phyloP scores from a whole-genome alignment of 2,797 vertebrate species.

The Aldrovandia affinis region DNA sequence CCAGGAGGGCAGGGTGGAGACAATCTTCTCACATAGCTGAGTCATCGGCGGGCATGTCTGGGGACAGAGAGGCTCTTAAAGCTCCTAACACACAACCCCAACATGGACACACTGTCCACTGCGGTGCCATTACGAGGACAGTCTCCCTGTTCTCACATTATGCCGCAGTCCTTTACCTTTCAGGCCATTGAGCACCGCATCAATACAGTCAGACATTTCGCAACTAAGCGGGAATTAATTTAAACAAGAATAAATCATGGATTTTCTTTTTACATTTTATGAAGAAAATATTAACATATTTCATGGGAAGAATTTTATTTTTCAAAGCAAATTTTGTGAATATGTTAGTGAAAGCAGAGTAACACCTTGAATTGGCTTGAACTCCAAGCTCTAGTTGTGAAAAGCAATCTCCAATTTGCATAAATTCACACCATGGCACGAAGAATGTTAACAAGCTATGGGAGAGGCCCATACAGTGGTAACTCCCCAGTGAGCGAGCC shows the following conservation, averaged over 20 bases:
- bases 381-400: background rate
- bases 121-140: background rate
- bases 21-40: constrained; percentile 87
- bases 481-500: background rate
- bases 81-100: background rate
- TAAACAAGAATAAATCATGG: background rate
- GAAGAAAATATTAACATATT: background rate
- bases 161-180: background rate
- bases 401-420: background rate
- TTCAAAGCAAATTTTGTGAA: background rate
- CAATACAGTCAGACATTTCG: too few relatives aligned
- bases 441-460: background rate
- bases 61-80: background rate
- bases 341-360: background rate
- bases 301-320: background rate
- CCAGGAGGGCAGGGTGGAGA: constrained; percentile 87
- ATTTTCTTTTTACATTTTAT: too few relatives aligned
- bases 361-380: background rate
- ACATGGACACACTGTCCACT: background rate
- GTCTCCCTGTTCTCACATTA: background rate
- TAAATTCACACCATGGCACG: background rate
- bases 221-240: too few relatives aligned
- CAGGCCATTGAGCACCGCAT: background rate
- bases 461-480: background rate
- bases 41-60: constrained; percentile 89